A percentile compares a stretch with the other conserved stretches of the same genome.
These are phyloP conservation scores for Rhingia rostrata DNA, from an alignment of 2,888 invertebrate genomes.

Conservation along the genomic window DNA sequence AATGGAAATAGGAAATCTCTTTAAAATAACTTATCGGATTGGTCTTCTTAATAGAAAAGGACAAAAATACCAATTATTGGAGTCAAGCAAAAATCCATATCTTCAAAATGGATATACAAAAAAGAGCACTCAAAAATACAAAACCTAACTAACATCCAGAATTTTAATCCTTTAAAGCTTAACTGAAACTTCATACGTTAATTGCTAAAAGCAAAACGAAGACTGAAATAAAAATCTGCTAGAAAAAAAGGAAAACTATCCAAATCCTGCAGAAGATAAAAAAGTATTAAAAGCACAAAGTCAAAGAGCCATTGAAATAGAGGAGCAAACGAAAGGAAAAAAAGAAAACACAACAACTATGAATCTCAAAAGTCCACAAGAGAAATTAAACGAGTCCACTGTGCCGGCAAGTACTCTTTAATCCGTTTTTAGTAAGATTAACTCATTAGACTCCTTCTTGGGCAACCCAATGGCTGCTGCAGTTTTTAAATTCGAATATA, in stretches of 20 bases:
- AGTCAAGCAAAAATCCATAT: constrained; percentile 1
- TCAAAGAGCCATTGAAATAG: background rate
- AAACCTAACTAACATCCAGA: constrained; percentile 14
- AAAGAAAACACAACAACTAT: constrained; percentile 6
- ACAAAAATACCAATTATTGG: background rate
- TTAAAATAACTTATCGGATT: background rate
- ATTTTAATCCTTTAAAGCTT: constrained; percentile 34
- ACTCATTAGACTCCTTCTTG: constrained; percentile 16
- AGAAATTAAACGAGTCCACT: constrained; percentile 7
- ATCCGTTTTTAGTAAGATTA: constrained; percentile 47
- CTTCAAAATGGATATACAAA: background rate
- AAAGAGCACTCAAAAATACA: background rate
- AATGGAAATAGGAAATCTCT: background rate
- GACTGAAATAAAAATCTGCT: constrained; percentile 11
- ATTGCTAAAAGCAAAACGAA: constrained; percentile 39
- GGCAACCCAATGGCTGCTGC: background rate
- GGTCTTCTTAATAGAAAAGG: background rate
- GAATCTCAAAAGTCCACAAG: constrained; percentile 26
- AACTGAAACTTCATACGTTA: constrained; percentile 40
- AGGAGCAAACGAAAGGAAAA: background rate
- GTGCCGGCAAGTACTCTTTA: constrained; percentile 12
- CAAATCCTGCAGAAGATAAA: constrained; percentile 14
- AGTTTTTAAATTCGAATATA: constrained; percentile 3
- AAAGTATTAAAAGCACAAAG: background rate
- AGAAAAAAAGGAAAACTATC: background rate